A percentile compares a stretch with the other conserved stretches of the same genome.
Conservation (phyloP, 2,888 invertebrate species). For the Eupithecia tripunctaria region DNA sequence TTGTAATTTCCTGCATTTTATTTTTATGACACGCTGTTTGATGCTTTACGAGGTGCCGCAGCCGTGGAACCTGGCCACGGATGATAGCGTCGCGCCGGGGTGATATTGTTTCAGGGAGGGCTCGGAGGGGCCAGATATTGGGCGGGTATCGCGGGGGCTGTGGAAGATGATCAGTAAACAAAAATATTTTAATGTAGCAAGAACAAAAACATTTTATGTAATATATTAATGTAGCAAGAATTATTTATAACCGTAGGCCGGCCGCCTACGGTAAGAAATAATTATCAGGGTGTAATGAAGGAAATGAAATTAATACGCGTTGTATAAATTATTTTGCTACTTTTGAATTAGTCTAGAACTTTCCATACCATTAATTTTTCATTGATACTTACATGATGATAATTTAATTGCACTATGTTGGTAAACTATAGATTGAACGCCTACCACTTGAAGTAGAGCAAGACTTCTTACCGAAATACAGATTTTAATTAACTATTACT, state of each 20-base stretch:
- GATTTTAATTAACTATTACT: neutral
- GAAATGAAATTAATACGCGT: too few species aligned
- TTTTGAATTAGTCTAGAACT: neutral
- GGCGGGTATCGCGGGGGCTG: neutral
- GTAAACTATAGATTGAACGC: neutral
- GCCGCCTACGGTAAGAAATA: neutral
- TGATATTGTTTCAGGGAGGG: conserved; percentile 10
- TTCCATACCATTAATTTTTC: neutral
- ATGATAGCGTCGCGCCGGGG: conserved; percentile 17
- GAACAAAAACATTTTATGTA: too few species aligned
- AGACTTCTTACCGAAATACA: neutral
- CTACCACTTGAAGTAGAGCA: neutral
- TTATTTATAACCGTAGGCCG: neutral
- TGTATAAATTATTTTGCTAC: neutral
- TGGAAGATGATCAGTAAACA: neutral
- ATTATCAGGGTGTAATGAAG: neutral
- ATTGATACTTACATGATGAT: neutral
- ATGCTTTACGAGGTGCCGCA: conserved; percentile 35
- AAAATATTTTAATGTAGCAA: neutral
- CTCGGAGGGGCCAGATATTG: neutral
- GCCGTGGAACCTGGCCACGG: conserved; percentile 28
- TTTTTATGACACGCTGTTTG: conserved; percentile 39
- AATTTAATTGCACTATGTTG: neutral
- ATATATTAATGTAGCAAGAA: neutral
- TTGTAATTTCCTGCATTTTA: conserved; percentile 45